Percentiles rank a stretch among this genome's conserved stretches.
These are phyloP conservation scores for Ceratotherium simum DNA, from an alignment of 2,113 vertebrate species.

Conservation along the genomic window DNA sequence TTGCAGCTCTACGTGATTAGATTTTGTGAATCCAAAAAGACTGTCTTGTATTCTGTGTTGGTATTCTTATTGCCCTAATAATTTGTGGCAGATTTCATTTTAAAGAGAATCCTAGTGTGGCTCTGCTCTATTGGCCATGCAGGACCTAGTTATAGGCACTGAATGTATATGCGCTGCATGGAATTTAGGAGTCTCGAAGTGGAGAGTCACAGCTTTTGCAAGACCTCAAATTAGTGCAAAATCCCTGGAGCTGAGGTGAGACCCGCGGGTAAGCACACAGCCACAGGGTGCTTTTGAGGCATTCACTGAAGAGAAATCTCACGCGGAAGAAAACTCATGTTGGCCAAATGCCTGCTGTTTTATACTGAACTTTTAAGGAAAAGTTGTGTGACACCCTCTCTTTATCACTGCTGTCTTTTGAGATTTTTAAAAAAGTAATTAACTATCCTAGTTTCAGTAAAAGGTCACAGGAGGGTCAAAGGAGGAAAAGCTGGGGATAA, in stretches of 20 bases:
- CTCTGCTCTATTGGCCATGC: neutral
- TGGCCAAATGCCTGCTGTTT: slow-evolving; percentile 41
- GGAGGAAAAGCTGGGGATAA: neutral
- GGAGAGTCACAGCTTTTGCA: neutral
- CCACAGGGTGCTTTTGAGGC: neutral
- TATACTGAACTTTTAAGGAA: neutral
- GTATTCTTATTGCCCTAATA: neutral
- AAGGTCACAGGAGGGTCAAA: neutral
- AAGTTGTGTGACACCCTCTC: neutral
- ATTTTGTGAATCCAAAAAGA: neutral
- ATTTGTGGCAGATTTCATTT: neutral
- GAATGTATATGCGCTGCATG: neutral
- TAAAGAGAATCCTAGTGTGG: too few species aligned
- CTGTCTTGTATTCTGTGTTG: neutral
- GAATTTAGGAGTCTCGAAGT: neutral
- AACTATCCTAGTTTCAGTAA: neutral
- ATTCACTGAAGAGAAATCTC: slow-evolving; percentile 25
- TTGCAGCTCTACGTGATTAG: neutral
- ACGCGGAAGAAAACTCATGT: slow-evolving; percentile 2
- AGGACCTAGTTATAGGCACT: neutral
- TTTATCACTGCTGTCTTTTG: slow-evolving; percentile 14
- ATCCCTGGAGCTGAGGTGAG: neutral
- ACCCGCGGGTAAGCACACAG: neutral
- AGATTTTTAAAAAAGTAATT: neutral
- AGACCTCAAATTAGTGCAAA: neutral